Evolutionary conservation across 2,113 vertebrate genomes (phyloP).

Genomic region (Chaenocephalus aceratus): DNA sequence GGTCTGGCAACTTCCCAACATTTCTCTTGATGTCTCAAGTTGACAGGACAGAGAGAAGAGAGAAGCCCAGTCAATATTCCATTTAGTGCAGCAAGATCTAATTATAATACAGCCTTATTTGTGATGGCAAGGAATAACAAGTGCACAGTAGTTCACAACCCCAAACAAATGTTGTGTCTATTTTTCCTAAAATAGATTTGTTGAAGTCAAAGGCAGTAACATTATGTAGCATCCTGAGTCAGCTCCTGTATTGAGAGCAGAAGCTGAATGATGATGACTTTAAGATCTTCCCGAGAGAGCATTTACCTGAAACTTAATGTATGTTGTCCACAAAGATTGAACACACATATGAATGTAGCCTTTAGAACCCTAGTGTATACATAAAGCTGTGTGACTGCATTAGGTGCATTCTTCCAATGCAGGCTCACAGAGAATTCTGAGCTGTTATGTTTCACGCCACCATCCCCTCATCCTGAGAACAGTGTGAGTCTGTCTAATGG

Average conservation of each 20-base stretch:
- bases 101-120: constrained; percentile 11
- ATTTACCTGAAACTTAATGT: neutral
- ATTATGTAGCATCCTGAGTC: neutral
- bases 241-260: constrained; percentile 7
- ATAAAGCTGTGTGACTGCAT: neutral
- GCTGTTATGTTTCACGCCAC: neutral
- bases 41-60: constrained; percentile 6
- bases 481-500: constrained; percentile 21
- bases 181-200: neutral
- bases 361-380: neutral
- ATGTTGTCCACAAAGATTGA: neutral
- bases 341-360: neutral
- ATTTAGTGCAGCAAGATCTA: constrained; percentile 23
- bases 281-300: neutral
- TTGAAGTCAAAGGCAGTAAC: neutral
- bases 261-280: constrained; percentile 25
- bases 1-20: constrained; percentile 28
- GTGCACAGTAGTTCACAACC: neutral
- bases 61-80: constrained; percentile 39
- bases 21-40: constrained; percentile 22
- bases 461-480: constrained; percentile 22
- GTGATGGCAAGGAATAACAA: neutral
- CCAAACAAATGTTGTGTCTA: neutral
- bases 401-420: neutral
- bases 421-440: constrained; percentile 9